A percentile compares a stretch with the other conserved stretches of the same genome.
These are phyloP conservation scores for Limosa lapponica DNA, from an alignment of 2,797 vertebrate species.

Conservation along the genomic window DNA sequence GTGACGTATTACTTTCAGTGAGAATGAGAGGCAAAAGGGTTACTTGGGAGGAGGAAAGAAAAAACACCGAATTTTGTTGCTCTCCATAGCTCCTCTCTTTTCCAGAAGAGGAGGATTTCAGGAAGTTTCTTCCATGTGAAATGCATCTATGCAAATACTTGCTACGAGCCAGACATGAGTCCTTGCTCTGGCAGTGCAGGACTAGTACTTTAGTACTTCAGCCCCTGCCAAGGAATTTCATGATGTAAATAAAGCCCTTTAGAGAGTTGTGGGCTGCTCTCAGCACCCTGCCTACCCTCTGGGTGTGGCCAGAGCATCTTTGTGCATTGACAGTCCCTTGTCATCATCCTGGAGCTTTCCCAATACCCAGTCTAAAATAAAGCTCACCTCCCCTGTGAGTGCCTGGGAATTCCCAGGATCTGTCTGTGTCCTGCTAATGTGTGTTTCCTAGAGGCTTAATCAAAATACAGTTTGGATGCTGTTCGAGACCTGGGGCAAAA, in stretches of 20 bases:
- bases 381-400: background rate
- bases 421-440: background rate
- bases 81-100: background rate
- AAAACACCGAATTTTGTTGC: background rate
- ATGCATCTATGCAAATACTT: background rate
- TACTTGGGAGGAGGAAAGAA: background rate
- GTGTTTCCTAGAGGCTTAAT: background rate
- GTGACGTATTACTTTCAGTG: background rate
- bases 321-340: background rate
- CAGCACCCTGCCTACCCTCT: background rate
- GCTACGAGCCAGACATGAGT: background rate
- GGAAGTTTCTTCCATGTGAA: background rate
- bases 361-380: background rate
- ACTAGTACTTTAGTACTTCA: background rate
- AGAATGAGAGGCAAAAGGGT: slow-evolving; percentile 1
- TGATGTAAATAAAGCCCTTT: background rate
- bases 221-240: background rate
- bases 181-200: background rate
- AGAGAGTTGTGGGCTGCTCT: background rate
- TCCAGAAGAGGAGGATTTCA: background rate
- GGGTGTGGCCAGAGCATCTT: background rate
- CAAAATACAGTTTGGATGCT: background rate
- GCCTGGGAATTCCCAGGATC: background rate
- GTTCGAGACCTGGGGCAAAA: background rate
- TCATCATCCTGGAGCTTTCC: background rate